Base-by-base conservation (phyloP, 2,888 invertebrate species). In the Beris chalybata region DNA sequence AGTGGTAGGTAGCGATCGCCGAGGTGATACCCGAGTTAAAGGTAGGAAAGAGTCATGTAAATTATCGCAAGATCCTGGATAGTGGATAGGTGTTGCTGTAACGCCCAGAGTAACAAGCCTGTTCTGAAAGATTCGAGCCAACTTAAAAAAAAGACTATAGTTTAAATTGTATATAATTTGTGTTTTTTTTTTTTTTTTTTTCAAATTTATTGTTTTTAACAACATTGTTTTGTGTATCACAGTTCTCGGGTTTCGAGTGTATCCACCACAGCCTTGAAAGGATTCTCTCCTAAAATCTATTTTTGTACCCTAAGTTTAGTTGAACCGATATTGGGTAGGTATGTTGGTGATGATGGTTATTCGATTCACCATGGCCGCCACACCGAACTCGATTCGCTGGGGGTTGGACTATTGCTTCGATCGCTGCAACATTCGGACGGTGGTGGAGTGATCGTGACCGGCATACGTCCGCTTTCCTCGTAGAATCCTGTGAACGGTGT, bases 321-420 rank as follows among this genome's bases (percentile, higher is more conserved):
- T 22, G 22, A 22, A 22, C 22, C 22, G 22, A 22, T 22, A 22
- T 2, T 22, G 22, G 22, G 22, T 22, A 22, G 22, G 22, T 22
- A 22, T 50, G 50, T 15, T 50, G 15, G 22, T 22, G 22, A 22
- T 22, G 22, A n/a, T 48, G 29, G 31, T 13, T 64, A 30, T 38
- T 30, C 9, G 30, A 68, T 79, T 77, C n/a, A 80, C 79, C 79
- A 80, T 63, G 79, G 79, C 67, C 79, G 76, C 79, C 79, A 80
- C 72, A 80, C 76, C 67, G 72, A 74, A 69, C 76, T 74, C 6
- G 76, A 73, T 59, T 79, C 79, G 69, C 80, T 80, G 31, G 77
- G 79, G 4, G 78, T 77, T 31, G 79, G 79, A 70, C 80, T 80
- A 71, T 73, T 78, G 57, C 74, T 76, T 47, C 79, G 78, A 66